These are phyloP conservation scores for Xanthorhoe designata DNA, from an alignment of 2,888 invertebrate species.

Conservation along the genomic window DNA sequence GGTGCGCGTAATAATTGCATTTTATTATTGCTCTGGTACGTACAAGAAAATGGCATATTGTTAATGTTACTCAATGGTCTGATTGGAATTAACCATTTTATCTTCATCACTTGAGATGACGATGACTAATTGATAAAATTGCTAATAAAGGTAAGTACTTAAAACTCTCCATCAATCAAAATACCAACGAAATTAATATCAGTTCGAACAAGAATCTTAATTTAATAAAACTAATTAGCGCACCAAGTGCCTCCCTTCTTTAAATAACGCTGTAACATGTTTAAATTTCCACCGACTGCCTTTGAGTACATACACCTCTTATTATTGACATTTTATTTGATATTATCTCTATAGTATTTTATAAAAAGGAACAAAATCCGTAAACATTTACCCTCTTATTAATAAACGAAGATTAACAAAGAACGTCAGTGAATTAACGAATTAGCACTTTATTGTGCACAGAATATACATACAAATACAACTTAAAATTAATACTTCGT, in stretches of 20 bases:
- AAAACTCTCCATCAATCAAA: neutral
- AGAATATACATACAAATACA: too few relatives aligned
- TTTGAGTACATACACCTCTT: slow-evolving; percentile 23
- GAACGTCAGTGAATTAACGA: too few relatives aligned
- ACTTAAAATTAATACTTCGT: too few relatives aligned
- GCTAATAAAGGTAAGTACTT: neutral
- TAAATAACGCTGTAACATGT: slow-evolving; percentile 52
- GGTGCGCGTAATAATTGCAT: too few relatives aligned
- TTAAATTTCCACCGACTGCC: slow-evolving; percentile 43
- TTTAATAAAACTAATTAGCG: slow-evolving; percentile 53
- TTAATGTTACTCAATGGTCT: too few relatives aligned
- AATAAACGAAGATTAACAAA: too few relatives aligned
- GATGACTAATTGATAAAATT: neutral
- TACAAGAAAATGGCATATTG: too few relatives aligned
- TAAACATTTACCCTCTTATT: too few relatives aligned
- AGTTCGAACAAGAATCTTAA: slow-evolving; percentile 27
- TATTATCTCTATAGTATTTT: neutral
- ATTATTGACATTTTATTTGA: slow-evolving; percentile 13
- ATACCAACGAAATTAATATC: neutral
- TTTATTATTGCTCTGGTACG: too few relatives aligned
- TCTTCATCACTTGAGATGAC: neutral
- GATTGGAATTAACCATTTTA: neutral
- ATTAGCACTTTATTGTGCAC: too few relatives aligned
- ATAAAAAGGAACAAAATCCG: too few relatives aligned
- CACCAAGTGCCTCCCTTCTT: slow-evolving; percentile 45